Conservation (phyloP, 2,888 invertebrate species). For the Crocallis elinguaria region DNA sequence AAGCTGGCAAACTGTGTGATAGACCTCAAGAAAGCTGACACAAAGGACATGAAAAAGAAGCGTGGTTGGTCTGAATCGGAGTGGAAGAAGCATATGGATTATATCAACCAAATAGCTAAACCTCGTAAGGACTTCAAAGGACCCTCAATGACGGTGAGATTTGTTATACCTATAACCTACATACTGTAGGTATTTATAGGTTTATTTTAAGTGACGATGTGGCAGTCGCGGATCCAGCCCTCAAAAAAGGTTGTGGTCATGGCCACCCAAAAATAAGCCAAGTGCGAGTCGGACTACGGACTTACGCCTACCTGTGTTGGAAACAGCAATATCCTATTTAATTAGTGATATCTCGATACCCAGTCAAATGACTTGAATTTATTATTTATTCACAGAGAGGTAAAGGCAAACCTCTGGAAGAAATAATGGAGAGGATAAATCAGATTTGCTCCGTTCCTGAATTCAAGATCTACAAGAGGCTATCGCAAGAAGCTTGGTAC, state of each 20-base stretch:
- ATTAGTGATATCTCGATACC: no score
- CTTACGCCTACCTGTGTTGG: no score
- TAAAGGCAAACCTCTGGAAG: conserved; percentile 52
- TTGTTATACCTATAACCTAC: no score
- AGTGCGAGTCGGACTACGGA: no score
- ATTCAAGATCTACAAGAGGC: conserved; percentile 64
- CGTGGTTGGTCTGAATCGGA: conserved; percentile 69
- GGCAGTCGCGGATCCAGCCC: no score
- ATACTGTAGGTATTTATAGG: no score
- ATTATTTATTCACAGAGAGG: conserved; percentile 66
- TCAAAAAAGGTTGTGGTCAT: no score
- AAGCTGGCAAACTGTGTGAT: conserved; percentile 70
- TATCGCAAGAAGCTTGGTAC: conserved; percentile 71
- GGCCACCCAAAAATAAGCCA: no score
- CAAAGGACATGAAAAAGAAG: conserved; percentile 65
- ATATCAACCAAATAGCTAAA: conserved; percentile 65
- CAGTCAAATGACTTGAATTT: background rate
- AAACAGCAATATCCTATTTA: no score
- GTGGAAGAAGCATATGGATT: conserved; percentile 80
- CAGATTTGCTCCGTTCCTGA: conserved; percentile 52
- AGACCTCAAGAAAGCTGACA: conserved; percentile 64
- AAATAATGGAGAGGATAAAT: conserved; percentile 64
- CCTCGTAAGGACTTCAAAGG: conserved; percentile 59
- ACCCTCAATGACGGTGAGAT: conserved; percentile 52
- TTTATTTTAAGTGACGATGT: no score